These are phyloP conservation scores for Mesorhabditis spiculigera DNA, from an alignment of 2,888 invertebrate genomes.

Conservation along the genomic window DNA sequence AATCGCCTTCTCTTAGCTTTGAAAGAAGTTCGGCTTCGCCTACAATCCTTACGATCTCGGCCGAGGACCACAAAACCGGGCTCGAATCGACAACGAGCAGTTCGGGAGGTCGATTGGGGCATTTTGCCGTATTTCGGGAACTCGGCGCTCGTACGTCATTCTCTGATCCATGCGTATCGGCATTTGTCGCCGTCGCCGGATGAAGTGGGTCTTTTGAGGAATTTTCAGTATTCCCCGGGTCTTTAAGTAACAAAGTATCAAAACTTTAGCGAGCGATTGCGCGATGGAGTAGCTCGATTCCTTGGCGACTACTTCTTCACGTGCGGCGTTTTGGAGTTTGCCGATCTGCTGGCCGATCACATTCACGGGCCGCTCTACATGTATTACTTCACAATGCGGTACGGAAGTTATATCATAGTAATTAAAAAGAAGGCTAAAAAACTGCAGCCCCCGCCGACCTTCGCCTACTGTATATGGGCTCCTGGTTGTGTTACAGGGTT, in stretches of 20 bases:
- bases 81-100: slow-evolving; percentile 40
- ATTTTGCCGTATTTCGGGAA: slow-evolving; percentile 55
- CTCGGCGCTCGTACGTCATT: slow-evolving; percentile 48
- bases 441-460: too few species aligned
- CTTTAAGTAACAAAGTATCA: neutral
- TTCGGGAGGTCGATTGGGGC: slow-evolving; percentile 49
- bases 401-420: neutral
- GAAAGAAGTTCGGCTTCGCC: slow-evolving; percentile 47
- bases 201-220: slow-evolving; percentile 14
- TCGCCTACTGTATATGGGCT: too few species aligned
- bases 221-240: neutral
- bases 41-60: slow-evolving; percentile 54
- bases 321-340: slow-evolving; percentile 71
- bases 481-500: too few species aligned
- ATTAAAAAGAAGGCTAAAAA: too few species aligned
- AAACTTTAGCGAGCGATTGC: slow-evolving; percentile 24
- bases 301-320: slow-evolving; percentile 91
- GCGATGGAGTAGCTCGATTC: slow-evolving; percentile 62
- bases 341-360: slow-evolving; percentile 50
- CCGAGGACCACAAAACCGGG: slow-evolving; percentile 51
- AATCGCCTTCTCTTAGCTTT: neutral
- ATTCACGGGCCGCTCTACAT: slow-evolving; percentile 51
- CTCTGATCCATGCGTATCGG: slow-evolving; percentile 53
- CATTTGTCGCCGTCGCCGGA: slow-evolving; percentile 34
- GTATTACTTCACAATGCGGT: slow-evolving; percentile 58